Evolutionary conservation across 1,140 invertebrate species (phyloP), one percentile per base, ranked within the genome.

Genomic region (Zaprionus tsacasi): DNA sequence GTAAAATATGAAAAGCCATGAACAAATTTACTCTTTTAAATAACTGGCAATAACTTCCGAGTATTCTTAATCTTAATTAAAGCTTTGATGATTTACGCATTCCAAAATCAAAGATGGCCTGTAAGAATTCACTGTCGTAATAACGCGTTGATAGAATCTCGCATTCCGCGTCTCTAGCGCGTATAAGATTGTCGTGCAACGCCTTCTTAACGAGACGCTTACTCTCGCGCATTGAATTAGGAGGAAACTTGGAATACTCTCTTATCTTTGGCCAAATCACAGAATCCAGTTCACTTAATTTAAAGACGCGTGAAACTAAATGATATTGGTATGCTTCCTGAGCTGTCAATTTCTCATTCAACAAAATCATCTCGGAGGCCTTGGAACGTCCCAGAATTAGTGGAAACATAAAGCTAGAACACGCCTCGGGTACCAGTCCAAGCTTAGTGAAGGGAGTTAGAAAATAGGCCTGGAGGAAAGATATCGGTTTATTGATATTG

Each of bases 371-470:
- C 93, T 98, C 97, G 66, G 93, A 94, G 25, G 98, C 97, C 95
- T 97, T 88, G 63, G 93, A 94, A 13, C 93, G 92, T 27, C 98
- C 98, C 93, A 99, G 94, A 30, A 98, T 93, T 79, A 93, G 93
- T 2, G 98, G 97, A 88, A 99, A 98, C 56, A 95, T 95, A 74
- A 95, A 96, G 8, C 96, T 95, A 12, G 98, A 98, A 92, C 97
- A 96, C 11, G 96, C 98, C 94, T 99, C 98, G 5, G 97, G 95
- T 38, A 95, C 94, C 67, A 98, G 93, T 15, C 97, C 97, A 43
- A 98, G 92, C 73, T 94, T 93, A 52, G 95, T 94, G 92, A 99
- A 99, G 38, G 98, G 98, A 50, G 97, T 97, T 50, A 95, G 93
- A 92, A 99, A 98, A 78, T 96, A 96, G 15, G 98, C 97, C 96